Evolutionary conservation across 2,888 invertebrate genomes (phyloP).

Genomic region (Megaustenia siamemsis): DNA sequence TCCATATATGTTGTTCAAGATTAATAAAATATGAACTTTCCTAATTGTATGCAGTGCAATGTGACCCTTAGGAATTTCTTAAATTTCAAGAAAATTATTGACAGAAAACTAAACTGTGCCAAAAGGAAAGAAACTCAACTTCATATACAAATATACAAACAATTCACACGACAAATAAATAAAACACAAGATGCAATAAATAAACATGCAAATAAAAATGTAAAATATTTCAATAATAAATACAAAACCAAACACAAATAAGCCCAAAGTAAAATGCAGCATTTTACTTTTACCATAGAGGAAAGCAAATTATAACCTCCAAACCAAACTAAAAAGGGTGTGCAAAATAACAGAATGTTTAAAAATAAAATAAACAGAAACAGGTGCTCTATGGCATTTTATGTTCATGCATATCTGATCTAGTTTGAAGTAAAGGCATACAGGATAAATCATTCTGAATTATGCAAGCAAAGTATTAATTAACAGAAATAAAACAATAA

Average conservation of each 20-base stretch:
- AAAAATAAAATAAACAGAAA: constrained; percentile 19
- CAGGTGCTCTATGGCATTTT: background rate
- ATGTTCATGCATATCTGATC: background rate
- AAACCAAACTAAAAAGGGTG: constrained; percentile 25
- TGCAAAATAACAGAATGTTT: background rate
- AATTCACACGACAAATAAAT: no score
- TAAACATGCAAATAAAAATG: background rate
- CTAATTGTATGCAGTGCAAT: no score
- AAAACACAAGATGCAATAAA: background rate
- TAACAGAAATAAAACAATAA: no score
- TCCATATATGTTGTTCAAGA: no score
- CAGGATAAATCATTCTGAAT: background rate
- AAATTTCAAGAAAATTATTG: background rate
- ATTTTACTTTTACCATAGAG: background rate
- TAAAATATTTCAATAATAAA: background rate
- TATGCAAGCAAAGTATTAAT: no score
- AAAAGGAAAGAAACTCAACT: background rate
- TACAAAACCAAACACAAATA: background rate
- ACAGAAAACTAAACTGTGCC: constrained; percentile 11
- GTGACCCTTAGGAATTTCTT: background rate
- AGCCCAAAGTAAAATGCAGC: background rate
- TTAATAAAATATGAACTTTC: no score
- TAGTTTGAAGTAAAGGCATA: background rate
- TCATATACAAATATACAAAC: no score
- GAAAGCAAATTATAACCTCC: constrained; percentile 56